These are phyloP conservation scores for Bombyx mori DNA, from an alignment of 1,140 invertebrate species.

Conservation along the genomic window DNA sequence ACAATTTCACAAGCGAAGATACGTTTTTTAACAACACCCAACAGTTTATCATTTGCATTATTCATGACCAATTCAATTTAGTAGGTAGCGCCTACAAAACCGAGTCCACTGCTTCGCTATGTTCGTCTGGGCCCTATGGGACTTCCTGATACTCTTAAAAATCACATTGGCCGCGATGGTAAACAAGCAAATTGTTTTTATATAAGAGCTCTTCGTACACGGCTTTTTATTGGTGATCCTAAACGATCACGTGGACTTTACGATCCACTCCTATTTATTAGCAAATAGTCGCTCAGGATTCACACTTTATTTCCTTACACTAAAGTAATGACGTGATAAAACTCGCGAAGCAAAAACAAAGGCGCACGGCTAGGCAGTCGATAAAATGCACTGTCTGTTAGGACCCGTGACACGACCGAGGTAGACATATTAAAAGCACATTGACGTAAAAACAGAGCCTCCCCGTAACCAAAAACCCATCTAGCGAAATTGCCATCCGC, in stretches of 20 bases:
- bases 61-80: constrained; percentile 24
- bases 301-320: too few relatives aligned
- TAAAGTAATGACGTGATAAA: background rate
- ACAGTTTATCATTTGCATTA: constrained; percentile 20
- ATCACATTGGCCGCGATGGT: background rate
- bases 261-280: too few relatives aligned
- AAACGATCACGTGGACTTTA: too few relatives aligned
- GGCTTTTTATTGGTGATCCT: too few relatives aligned
- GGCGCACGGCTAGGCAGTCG: constrained; percentile 4
- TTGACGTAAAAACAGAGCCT: constrained; percentile 43
- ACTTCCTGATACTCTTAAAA: background rate
- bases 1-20: too few relatives aligned
- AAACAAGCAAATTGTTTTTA: too few relatives aligned
- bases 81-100: constrained; percentile 10
- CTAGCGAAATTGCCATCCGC: constrained; percentile 65
- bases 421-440: constrained; percentile 49
- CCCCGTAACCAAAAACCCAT: constrained; percentile 62
- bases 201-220: too few relatives aligned
- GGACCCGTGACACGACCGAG: constrained; percentile 18
- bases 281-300: too few relatives aligned
- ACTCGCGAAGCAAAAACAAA: constrained; percentile 1
- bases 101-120: constrained; percentile 10
- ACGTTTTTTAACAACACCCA: constrained; percentile 4
- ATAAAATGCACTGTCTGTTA: constrained; percentile 20
- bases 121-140: background rate